These are phyloP conservation scores for Ceratitis capitata DNA, from an alignment of 1,140 invertebrate species.

Conservation along the genomic window DNA sequence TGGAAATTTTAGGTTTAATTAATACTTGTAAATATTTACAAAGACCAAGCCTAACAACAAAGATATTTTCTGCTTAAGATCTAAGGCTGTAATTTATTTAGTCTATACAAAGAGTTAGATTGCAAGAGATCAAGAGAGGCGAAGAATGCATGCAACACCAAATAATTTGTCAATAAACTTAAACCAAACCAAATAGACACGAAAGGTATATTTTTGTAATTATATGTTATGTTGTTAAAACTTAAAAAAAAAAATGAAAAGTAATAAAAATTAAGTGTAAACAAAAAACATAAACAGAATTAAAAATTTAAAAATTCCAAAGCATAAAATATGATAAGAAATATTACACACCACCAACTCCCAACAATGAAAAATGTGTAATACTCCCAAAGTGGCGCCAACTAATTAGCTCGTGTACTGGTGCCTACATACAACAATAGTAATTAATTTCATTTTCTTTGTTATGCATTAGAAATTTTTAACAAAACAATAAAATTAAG, in stretches of 20 bases:
- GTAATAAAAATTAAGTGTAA: background rate
- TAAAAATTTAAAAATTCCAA: background rate
- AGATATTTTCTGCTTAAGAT: background rate
- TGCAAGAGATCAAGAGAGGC: background rate
- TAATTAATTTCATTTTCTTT: constrained; percentile 9
- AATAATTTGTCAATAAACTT: background rate
- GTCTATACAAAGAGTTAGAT: background rate
- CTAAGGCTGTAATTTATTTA: background rate
- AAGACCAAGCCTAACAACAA: background rate
- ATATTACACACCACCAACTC: too few relatives aligned
- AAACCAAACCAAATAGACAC: background rate
- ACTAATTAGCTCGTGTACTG: background rate
- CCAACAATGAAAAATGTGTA: too few relatives aligned
- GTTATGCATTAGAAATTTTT: background rate
- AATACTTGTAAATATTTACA: background rate
- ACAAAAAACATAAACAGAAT: background rate
- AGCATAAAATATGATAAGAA: too few relatives aligned
- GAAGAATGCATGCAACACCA: background rate
- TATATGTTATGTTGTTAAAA: too few relatives aligned
- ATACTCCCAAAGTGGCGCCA: background rate
- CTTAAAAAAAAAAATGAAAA: background rate
- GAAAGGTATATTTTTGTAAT: too few relatives aligned
- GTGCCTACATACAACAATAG: background rate
- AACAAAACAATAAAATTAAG: constrained; percentile 15
- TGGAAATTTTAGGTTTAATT: background rate